phyloP scores from a whole-genome alignment of 2,888 invertebrate genomes.

The Anaspis maculata region DNA sequence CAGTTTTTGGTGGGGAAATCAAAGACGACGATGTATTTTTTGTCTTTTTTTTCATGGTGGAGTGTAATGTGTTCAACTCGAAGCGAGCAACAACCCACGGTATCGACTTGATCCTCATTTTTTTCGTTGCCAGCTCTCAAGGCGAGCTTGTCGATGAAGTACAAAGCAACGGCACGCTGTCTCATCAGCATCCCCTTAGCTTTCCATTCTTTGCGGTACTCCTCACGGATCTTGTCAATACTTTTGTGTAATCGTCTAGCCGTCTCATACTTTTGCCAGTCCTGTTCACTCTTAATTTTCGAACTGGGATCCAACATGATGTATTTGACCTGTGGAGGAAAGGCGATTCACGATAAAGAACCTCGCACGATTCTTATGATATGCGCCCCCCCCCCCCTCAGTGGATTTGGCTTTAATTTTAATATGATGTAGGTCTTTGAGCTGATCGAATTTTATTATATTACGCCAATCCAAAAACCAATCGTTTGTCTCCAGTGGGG shows the following conservation, averaged over 20 bases:
- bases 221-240: conserved; percentile 81
- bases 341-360: too few species aligned
- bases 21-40: conserved; percentile 91
- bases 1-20: conserved; percentile 97
- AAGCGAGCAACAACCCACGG: conserved; percentile 95
- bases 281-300: conserved; percentile 97
- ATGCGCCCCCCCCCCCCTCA: too few species aligned
- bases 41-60: conserved; percentile 76
- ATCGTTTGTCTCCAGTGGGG: too few species aligned
- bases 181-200: conserved; percentile 97
- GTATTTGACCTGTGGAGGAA: too few species aligned
- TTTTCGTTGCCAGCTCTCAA: conserved; percentile 97
- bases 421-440: too few species aligned
- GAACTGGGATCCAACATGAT: conserved; percentile 99
- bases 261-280: conserved; percentile 98
- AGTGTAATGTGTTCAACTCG: conserved; percentile 92
- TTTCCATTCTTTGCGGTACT: conserved; percentile 89
- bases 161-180: conserved; percentile 94
- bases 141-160: conserved; percentile 98
- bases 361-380: too few species aligned
- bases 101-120: conserved; percentile 99
- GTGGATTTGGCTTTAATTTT: too few species aligned
- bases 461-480: too few species aligned
- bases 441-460: too few species aligned
- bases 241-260: conserved; percentile 85